Evolutionary conservation across 2,113 vertebrate genomes (phyloP), one percentile per base, ranked within the genome.

Genomic region (Pygoscelis adeliae): DNA sequence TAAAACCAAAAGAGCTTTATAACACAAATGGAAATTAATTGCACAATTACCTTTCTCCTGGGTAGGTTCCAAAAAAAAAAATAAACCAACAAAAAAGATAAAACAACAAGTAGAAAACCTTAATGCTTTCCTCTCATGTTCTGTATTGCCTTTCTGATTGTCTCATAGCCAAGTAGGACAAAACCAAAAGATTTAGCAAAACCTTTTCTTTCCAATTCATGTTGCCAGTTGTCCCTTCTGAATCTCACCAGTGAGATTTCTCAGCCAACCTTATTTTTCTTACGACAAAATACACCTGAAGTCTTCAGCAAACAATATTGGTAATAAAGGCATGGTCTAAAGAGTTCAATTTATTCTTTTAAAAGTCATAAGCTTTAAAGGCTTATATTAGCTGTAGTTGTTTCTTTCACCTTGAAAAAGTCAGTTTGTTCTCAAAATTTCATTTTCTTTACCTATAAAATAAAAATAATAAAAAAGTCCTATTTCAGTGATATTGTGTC

Each of bases 21-120:
- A 89, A 89, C 21, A 69, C 36, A 92, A 89, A 93, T 67, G 21
- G 92, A 95, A 97, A 97, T 93, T 93, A 95, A 92, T 92, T 89
- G 34, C 83, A 92, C 34, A 76, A 79, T 89, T 92, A 89, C 80
- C n/a, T 91, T 92, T 72, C 40, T 81, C 25, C 22, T 82, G 56
- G 13, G 23, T 40, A 71, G 9, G 13, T 67, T 90, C 25, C 15
- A 58, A 83, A 63, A 66, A 59, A 42, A 62, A 44, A 49, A 38
- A 36, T 8, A n/a, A 13, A 2, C 7, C 25, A 49, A 2, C 13
- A 70, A 58, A 82, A 56, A 55, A 30, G 23, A 38, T 32, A 49
- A 73, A 87, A 32, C 5, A 42, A 53, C 16, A 78, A 55, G 12
- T 82, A 47, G 15, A 56, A 69, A 58, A 20, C 8, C 20, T 11